Percentiles rank a stretch among this genome's conserved stretches.
Conservation (phyloP, 2,113 vertebrate species). For the Cyanistes caeruleus region DNA sequence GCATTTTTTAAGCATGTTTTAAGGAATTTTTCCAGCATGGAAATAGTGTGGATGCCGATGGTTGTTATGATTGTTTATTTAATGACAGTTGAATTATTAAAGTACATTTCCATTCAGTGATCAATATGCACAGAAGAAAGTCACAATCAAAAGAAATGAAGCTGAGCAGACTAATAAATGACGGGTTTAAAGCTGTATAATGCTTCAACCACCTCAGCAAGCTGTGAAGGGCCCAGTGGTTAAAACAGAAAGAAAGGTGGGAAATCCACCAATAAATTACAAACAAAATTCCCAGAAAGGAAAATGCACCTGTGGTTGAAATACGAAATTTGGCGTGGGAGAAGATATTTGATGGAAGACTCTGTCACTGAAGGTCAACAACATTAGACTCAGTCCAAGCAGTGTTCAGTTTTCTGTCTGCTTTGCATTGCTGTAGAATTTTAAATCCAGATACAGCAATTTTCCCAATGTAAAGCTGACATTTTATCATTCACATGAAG, state of each 20-base stretch:
- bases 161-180: not conserved
- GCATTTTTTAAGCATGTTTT: conserved; percentile 69
- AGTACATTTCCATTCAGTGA: not conserved
- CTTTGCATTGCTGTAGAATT: not conserved
- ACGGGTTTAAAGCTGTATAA: not conserved
- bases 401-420: not conserved
- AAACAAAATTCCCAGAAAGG: not conserved
- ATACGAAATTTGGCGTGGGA: not conserved
- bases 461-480: not conserved
- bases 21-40: conserved; percentile 64
- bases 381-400: not conserved
- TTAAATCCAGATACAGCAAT: not conserved
- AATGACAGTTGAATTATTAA: not conserved
- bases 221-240: not conserved
- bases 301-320: not conserved
- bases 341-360: not conserved
- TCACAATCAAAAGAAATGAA: conserved; percentile 17
- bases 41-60: conserved; percentile 32
- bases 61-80: conserved; percentile 41
- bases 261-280: not conserved
- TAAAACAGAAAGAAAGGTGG: not conserved
- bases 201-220: not conserved
- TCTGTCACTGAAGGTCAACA: not conserved
- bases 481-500: not conserved
- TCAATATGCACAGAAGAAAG: conserved; percentile 15